A percentile compares a stretch with the other conserved stretches of the same genome.
phyloP scores from a whole-genome alignment of 2,888 invertebrate genomes.

The Cataglyphis albicans region DNA sequence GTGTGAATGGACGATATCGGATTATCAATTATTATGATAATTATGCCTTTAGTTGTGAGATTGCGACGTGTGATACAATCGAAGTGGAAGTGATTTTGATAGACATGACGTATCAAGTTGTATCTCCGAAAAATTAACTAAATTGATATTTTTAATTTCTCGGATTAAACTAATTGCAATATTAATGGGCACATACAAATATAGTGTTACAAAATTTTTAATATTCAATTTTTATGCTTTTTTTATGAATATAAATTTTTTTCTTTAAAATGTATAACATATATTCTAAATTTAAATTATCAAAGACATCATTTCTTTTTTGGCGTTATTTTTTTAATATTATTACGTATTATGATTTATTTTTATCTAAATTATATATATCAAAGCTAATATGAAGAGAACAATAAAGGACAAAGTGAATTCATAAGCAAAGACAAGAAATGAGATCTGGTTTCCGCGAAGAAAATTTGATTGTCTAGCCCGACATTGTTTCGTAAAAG shows the following conservation, averaged over 20 bases:
- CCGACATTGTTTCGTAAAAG: slow-evolving; percentile 6
- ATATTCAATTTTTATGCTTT: background rate
- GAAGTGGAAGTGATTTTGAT: background rate
- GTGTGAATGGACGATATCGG: background rate
- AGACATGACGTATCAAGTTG: background rate
- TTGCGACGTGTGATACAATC: background rate
- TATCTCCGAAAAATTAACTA: background rate
- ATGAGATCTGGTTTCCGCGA: background rate
- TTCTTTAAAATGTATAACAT: background rate
- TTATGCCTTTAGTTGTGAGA: background rate
- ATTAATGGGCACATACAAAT: background rate
- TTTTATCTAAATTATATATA: background rate
- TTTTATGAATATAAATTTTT: background rate
- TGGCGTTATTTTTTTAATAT: background rate
- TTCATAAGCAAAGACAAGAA: background rate
- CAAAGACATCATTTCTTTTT: background rate
- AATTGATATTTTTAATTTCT: background rate
- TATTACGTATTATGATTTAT: slow-evolving; percentile 8
- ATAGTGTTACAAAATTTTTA: background rate
- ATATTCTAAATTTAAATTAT: background rate
- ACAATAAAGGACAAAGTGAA: background rate
- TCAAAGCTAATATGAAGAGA: background rate
- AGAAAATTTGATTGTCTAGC: slow-evolving; percentile 38
- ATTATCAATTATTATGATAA: slow-evolving; percentile 8
- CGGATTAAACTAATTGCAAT: background rate